These are phyloP conservation scores for Bruchidius siliquastri DNA, from an alignment of 2,888 invertebrate genomes.

Conservation along the genomic window DNA sequence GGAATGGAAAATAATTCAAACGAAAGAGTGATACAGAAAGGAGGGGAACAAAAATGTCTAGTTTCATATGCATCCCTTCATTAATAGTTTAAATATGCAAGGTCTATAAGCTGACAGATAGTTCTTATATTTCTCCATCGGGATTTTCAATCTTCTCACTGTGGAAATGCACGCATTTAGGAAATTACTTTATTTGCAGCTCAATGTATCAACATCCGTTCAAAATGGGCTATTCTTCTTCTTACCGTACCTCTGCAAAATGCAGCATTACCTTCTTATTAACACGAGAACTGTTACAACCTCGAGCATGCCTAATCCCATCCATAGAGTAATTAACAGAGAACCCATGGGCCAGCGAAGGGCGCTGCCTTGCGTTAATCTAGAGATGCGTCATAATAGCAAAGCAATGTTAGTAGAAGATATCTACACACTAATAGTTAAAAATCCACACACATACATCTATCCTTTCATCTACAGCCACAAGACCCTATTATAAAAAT, in stretches of 20 bases:
- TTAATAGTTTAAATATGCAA: no score
- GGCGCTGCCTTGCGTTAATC: slow-evolving; percentile 48
- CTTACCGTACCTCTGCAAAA: neutral
- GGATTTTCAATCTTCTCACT: no score
- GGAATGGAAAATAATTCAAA: no score
- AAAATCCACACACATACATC: neutral
- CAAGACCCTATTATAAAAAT: no score
- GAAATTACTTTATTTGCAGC: no score
- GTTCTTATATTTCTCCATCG: no score
- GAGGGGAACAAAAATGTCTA: no score
- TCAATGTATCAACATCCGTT: no score
- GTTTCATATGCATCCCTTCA: no score
- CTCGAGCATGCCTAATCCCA: slow-evolving; percentile 49
- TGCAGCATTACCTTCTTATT: slow-evolving; percentile 44
- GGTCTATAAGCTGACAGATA: no score
- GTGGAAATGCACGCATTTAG: no score
- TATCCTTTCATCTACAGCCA: neutral
- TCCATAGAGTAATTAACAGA: slow-evolving; percentile 50
- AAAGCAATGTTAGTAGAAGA: slow-evolving; percentile 40
- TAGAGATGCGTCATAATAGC: slow-evolving; percentile 44
- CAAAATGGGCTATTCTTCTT: neutral
- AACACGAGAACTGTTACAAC: slow-evolving; percentile 44
- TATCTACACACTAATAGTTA: neutral
- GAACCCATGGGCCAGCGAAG: slow-evolving; percentile 47
- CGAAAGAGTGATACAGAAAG: no score